phyloP scores from a whole-genome alignment of 2,888 invertebrate species.

The Drosophila anceps region DNA sequence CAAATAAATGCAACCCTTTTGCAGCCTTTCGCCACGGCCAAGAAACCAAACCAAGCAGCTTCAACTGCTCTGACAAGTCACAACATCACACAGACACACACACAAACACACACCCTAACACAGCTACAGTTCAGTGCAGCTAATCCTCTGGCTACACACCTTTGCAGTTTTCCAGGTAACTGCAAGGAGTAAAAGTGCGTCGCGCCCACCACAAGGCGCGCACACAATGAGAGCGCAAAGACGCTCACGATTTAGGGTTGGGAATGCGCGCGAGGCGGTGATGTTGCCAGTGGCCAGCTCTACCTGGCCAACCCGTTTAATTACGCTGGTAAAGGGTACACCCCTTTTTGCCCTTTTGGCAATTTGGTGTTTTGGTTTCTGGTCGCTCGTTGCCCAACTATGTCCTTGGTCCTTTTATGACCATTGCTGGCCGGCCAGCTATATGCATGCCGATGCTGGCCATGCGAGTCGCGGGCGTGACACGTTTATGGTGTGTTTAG shows the following conservation, averaged over 20 bases:
- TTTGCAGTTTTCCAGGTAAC: slow-evolving; percentile 65
- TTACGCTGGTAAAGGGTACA: slow-evolving; percentile 82
- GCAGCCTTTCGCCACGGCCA: slow-evolving; percentile 43
- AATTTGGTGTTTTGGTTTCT: slow-evolving; percentile 72
- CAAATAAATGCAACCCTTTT: slow-evolving; percentile 78
- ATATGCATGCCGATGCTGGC: slow-evolving; percentile 1
- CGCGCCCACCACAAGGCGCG: slow-evolving; percentile 75
- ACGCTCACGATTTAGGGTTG: slow-evolving; percentile 10
- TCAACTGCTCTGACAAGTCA: slow-evolving; percentile 13
- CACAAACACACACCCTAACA: not conserved
- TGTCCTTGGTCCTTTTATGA: slow-evolving; percentile 51
- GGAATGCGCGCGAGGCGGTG: not conserved
- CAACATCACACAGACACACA: slow-evolving; percentile 12
- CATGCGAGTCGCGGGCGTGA: slow-evolving; percentile 71
- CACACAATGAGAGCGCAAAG: slow-evolving; percentile 61
- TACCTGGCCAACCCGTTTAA: slow-evolving; percentile 68
- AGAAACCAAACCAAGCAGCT: not conserved
- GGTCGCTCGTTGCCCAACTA: slow-evolving; percentile 47
- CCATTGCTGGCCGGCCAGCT: too few relatives aligned
- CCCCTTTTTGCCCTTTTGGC: slow-evolving; percentile 71
- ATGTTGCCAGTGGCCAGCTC: too few relatives aligned
- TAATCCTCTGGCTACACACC: slow-evolving; percentile 67
- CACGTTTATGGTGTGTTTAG: slow-evolving; percentile 79
- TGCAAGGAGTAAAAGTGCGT: slow-evolving; percentile 73
- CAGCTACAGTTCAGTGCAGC: not conserved